Conservation (phyloP, 1,140 invertebrate genomes). For the Hydropsyche tenuis region DNA sequence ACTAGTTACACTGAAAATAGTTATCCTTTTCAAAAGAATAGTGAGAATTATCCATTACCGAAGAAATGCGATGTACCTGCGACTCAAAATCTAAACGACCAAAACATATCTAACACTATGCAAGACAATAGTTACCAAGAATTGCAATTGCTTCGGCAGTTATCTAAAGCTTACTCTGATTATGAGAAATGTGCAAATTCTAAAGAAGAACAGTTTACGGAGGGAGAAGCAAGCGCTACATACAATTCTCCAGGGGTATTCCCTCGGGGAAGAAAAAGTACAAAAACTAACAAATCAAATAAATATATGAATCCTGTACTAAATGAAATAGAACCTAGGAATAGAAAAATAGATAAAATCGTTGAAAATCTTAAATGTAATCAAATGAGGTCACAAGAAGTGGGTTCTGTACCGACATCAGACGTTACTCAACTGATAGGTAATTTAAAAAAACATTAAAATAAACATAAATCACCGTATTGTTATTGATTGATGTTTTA, state of each 20-base stretch:
- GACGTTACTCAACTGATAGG: background rate
- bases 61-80: slow-evolving; percentile 29
- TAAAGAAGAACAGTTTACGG: slow-evolving; percentile 45
- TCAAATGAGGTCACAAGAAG: slow-evolving; percentile 42
- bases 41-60: slow-evolving; percentile 37
- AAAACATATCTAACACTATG: slow-evolving; percentile 17
- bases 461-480: background rate
- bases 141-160: slow-evolving; percentile 39
- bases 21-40: slow-evolving; percentile 47
- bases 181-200: slow-evolving; percentile 33
- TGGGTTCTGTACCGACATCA: background rate
- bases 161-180: slow-evolving; percentile 32
- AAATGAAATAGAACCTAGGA: slow-evolving; percentile 46
- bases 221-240: slow-evolving; percentile 34
- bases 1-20: slow-evolving; percentile 38
- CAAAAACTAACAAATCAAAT: slow-evolving; percentile 35
- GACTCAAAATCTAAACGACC: slow-evolving; percentile 13
- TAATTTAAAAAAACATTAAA: background rate
- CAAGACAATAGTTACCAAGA: slow-evolving; percentile 44
- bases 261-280: slow-evolving; percentile 35
- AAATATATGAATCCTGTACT: slow-evolving; percentile 46
- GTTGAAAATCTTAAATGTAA: slow-evolving; percentile 49
- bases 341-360: slow-evolving; percentile 49
- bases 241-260: background rate
- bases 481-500: background rate